Evolutionary conservation across 2,888 invertebrate species (phyloP).

Genomic region (Pristionchus maxplancki): DNA sequence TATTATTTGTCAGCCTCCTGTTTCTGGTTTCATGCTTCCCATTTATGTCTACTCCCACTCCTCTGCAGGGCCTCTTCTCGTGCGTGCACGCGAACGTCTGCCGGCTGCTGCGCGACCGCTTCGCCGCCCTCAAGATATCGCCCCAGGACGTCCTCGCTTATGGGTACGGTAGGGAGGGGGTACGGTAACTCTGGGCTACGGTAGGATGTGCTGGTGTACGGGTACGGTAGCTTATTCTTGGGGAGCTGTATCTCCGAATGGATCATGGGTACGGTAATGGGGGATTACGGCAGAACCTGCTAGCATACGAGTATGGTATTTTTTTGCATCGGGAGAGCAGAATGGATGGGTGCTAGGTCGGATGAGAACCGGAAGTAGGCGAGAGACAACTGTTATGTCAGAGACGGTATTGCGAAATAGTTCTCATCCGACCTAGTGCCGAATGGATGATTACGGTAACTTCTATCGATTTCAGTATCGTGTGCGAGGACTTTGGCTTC

Average conservation of each 20-base stretch:
- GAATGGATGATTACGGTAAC: neutral
- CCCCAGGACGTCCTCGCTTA: constrained; percentile 73
- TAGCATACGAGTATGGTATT: no score
- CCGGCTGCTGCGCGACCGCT: constrained; percentile 63
- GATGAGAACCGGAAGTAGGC: no score
- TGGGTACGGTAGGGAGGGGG: constrained; percentile 59
- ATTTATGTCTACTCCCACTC: neutral
- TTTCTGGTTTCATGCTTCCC: no score
- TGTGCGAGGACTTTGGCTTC: constrained; percentile 64
- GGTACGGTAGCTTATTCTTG: constrained; percentile 58
- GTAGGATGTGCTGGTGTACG: constrained; percentile 69
- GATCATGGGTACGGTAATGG: no score
- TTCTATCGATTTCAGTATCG: constrained; percentile 57
- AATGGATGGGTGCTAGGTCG: no score
- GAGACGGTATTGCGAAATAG: no score
- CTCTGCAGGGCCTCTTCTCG: constrained; percentile 65
- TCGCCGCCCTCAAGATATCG: constrained; percentile 69
- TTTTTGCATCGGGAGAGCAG: no score
- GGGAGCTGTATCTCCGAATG: no score
- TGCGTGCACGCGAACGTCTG: constrained; percentile 75
- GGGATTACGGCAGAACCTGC: no score
- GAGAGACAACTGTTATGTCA: no score
- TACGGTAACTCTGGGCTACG: neutral
- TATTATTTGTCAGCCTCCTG: no score
- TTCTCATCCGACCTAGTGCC: no score